Base-by-base conservation (phyloP, 2,888 invertebrate species). In the Drosophila diplacantha region DNA sequence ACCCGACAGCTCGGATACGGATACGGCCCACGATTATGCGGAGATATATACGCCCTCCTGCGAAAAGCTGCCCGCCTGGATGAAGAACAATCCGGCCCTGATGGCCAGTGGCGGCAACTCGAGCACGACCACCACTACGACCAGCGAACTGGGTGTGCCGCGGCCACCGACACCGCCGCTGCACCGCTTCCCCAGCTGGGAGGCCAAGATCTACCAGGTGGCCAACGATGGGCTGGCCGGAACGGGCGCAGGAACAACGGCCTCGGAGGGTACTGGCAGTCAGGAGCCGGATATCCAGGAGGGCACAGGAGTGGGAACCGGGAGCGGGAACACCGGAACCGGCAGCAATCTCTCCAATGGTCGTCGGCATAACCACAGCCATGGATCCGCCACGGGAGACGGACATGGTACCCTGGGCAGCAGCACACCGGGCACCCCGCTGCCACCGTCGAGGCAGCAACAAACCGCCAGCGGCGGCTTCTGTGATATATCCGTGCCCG, bases 171-270 rank as follows among this genome's bases (percentile, higher is more conserved):
- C 97, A 0, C 97, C 97, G 24, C 97, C 97, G 0, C 88, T 97
- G 55, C 97, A 97, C 87, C 91, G 97, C 85, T 95, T 95, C 87
- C 96, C 96, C 5, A 95, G 95, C 81, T 97, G 97, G 97, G 97
- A 97, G 88, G 96, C 96, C n/a, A 93, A 96, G 87, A 97, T 97
- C 82, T 97, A 97, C 88, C 96, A 96, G 90, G 95, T 96, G 54
- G 91, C 91, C 41, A 91, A 91, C 72, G 91, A 91, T 85, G 91
- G 91, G 1, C 83, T 91, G 37, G 87, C 90, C 71, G 72, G 71
- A 7, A 67, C 59, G 0, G 69, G 72, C 6, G 52, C 53, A 0
- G 69, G 52, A 18, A 49, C 63, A 39, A 60, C 70, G 55, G 52
- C 81, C 22, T 43, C 74, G 29, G 66, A 84, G 55, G 59, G 77